phyloP scores from a whole-genome alignment of 2,888 invertebrate genomes.

The Drosophila ezoana region DNA sequence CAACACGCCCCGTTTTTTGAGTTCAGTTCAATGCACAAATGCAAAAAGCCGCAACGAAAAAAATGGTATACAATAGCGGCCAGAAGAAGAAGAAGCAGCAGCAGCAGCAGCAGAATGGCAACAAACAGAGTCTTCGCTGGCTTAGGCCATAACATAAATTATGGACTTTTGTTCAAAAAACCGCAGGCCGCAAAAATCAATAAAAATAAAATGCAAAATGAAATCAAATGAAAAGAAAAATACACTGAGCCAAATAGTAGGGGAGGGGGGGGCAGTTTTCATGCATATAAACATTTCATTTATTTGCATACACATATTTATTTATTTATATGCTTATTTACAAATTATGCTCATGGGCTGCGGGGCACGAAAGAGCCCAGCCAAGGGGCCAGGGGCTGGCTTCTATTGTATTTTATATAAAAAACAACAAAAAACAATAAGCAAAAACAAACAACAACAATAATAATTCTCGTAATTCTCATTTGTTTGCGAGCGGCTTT shows the following conservation, averaged over 20 bases:
- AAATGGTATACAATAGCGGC: constrained; percentile 33
- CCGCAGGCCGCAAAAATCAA: constrained; percentile 34
- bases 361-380: not conserved
- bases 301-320: constrained; percentile 48
- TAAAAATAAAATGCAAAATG: constrained; percentile 39
- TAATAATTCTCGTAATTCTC: constrained; percentile 58
- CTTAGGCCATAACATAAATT: constrained; percentile 73
- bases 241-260: constrained; percentile 3
- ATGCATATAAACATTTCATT: constrained; percentile 27
- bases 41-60: constrained; percentile 54
- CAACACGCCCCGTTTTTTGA: constrained; percentile 36
- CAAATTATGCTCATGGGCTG: constrained; percentile 44
- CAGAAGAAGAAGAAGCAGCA: constrained; percentile 10
- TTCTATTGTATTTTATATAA: constrained; percentile 33
- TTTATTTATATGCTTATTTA: constrained; percentile 63
- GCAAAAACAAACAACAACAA: not conserved
- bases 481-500: constrained; percentile 58
- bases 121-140: constrained; percentile 43
- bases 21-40: constrained; percentile 70
- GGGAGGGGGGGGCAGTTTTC: not conserved
- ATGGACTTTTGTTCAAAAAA: constrained; percentile 75
- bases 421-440: not conserved
- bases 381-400: constrained; percentile 7
- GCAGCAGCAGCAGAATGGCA: constrained; percentile 30
- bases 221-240: constrained; percentile 25